Conservation (phyloP, 2,797 vertebrate genomes). For the Labroides dimidiatus region DNA sequence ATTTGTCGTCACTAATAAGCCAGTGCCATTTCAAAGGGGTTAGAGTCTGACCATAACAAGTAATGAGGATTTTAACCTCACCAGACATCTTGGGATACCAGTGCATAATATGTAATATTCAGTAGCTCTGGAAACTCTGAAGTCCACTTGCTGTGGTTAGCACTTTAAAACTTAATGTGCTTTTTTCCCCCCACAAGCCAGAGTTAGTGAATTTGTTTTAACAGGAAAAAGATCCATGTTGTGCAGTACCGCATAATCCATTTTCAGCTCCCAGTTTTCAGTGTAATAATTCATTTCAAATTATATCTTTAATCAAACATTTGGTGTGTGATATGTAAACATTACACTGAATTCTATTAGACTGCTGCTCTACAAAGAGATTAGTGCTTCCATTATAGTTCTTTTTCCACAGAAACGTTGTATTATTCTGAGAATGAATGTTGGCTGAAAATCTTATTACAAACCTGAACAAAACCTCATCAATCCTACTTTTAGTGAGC, state of each 20-base stretch:
- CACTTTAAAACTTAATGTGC: constrained; percentile 21
- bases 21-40: constrained; percentile 81
- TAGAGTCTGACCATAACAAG: constrained; percentile 71
- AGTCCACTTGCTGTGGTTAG: constrained; percentile 22
- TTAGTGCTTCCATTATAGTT: neutral
- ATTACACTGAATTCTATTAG: constrained; percentile 2
- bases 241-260: neutral
- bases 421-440: neutral
- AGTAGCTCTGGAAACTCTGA: constrained; percentile 30
- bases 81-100: constrained; percentile 64
- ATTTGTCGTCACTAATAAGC: constrained; percentile 83
- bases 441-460: neutral
- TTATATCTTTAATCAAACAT: neutral
- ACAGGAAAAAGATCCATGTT: neutral
- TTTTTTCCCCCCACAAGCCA: constrained; percentile 9
- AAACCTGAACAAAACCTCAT: neutral
- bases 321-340: constrained; percentile 2
- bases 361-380: neutral
- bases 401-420: neutral
- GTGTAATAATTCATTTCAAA: neutral
- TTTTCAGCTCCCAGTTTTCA: neutral
- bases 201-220: constrained; percentile 3
- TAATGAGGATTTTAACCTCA: constrained; percentile 84
- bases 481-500: neutral
- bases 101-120: constrained; percentile 49